phyloP scores from a whole-genome alignment of 2,797 vertebrate genomes.

The Sebastes matsubarae region DNA sequence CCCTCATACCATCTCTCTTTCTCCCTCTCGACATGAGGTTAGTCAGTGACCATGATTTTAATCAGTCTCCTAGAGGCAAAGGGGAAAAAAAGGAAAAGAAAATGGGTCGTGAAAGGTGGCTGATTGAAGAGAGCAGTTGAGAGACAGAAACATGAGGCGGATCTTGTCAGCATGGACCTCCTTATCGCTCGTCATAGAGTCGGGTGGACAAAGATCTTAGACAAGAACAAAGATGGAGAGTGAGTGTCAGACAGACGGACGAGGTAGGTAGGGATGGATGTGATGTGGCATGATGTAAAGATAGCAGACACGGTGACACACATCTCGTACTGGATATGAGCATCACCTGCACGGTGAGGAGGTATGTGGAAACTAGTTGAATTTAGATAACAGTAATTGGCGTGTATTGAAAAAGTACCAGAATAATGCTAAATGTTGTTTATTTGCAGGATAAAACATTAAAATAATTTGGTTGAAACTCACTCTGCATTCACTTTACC shows the following conservation, averaged over 20 bases:
- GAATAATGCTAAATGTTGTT: neutral
- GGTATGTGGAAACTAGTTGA: neutral
- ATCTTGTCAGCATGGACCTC: slow-evolving; percentile 14
- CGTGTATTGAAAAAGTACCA: neutral
- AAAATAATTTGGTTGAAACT: neutral
- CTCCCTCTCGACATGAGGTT: slow-evolving; percentile 18
- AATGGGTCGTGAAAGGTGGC: neutral
- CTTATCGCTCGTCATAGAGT: slow-evolving; percentile 31
- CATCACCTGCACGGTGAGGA: neutral
- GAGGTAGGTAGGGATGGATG: neutral
- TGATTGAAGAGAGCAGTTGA: neutral
- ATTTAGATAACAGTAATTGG: neutral
- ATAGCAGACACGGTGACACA: neutral
- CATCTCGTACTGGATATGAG: neutral
- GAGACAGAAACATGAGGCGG: slow-evolving; percentile 7
- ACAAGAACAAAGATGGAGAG: neutral
- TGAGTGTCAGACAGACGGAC: neutral
- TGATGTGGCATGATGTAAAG: neutral
- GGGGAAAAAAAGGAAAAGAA: neutral
- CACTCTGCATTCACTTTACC: neutral
- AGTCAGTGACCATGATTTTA: slow-evolving; percentile 30
- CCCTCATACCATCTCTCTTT: neutral
- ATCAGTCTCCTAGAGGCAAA: slow-evolving; percentile 6
- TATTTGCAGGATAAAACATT: neutral
- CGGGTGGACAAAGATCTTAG: slow-evolving; percentile 5